A percentile compares a stretch with the other conserved stretches of the same genome.
phyloP scores from a whole-genome alignment of 2,888 invertebrate genomes.

The Ornithoptera alexandrae region DNA sequence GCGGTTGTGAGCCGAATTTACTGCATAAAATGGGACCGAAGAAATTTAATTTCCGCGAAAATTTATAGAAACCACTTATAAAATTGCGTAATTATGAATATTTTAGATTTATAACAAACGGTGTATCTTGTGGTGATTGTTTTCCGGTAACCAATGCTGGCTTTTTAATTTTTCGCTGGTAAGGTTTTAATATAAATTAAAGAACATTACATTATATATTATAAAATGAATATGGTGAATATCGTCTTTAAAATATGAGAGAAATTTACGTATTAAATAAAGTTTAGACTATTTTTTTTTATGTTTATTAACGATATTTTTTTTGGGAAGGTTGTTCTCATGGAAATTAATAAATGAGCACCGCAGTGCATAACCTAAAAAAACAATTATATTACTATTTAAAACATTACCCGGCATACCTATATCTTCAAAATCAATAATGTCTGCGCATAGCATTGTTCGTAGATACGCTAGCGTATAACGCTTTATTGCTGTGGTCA shows the following conservation, averaged over 20 bases:
- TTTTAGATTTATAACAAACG: constrained; percentile 30
- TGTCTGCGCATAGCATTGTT: constrained; percentile 33
- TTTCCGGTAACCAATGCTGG: constrained; percentile 26
- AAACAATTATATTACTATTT: constrained; percentile 14
- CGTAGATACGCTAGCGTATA: constrained; percentile 31
- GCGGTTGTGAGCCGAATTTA: constrained; percentile 27
- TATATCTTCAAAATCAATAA: constrained; percentile 29
- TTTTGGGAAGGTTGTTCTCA: constrained; percentile 7
- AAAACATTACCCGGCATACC: constrained; percentile 19
- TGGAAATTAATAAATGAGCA: constrained; percentile 7
- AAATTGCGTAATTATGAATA: constrained; percentile 29
- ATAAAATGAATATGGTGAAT: background rate
- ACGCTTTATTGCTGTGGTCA: constrained; percentile 30
- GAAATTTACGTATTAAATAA: background rate
- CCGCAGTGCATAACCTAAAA: constrained; percentile 6
- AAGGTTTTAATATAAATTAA: constrained; percentile 25
- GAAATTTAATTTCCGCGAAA: constrained; percentile 21
- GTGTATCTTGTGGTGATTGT: constrained; percentile 27
- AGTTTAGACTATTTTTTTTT: background rate
- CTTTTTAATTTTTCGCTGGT: constrained; percentile 26
- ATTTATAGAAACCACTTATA: constrained; percentile 25
- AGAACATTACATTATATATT: constrained; percentile 3
- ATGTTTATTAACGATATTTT: background rate
- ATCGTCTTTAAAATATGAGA: background rate
- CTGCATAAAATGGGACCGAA: constrained; percentile 30